Evolutionary conservation across 2,797 vertebrate genomes (phyloP).

Genomic region (Neosalanx taihuensis): DNA sequence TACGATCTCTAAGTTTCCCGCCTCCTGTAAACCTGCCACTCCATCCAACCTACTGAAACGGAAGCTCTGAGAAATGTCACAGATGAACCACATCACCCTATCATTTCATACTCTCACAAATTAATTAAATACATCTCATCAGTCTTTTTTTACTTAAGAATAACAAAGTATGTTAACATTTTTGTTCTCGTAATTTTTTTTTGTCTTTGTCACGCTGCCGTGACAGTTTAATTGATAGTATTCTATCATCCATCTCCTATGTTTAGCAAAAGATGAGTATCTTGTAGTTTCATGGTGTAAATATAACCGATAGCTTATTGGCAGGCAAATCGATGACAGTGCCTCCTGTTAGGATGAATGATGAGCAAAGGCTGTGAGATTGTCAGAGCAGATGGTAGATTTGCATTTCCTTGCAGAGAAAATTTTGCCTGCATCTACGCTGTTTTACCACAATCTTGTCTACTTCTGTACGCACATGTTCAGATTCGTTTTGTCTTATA

Average conservation of each 20-base stretch:
- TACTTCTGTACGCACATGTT: no score
- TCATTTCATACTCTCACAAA: not conserved
- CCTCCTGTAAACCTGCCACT: conserved; percentile 69
- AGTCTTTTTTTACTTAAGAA: no score
- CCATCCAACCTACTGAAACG: conserved; percentile 39
- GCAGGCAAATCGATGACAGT: conserved; percentile 31
- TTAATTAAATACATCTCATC: no score
- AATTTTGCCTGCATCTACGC: conserved; percentile 49
- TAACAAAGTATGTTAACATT: no score
- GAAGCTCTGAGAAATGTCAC: conserved; percentile 22
- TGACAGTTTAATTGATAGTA: not conserved
- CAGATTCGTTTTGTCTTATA: no score
- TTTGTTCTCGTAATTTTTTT: not conserved
- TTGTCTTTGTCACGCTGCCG: not conserved
- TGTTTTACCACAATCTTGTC: no score
- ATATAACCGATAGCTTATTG: conserved; percentile 19
- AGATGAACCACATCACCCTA: conserved; percentile 8
- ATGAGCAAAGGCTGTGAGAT: conserved; percentile 58
- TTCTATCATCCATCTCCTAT: conserved; percentile 27
- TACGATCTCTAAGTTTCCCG: conserved; percentile 65
- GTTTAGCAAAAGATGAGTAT: conserved; percentile 10
- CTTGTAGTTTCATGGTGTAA: not conserved
- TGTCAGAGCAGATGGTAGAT: conserved; percentile 72
- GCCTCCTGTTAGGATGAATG: conserved; percentile 28
- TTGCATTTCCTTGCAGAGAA: conserved; percentile 62